Evolutionary conservation across 2,888 invertebrate species (phyloP), one percentile per base, ranked within the genome.

Genomic region (Limnephilus lunatus): DNA sequence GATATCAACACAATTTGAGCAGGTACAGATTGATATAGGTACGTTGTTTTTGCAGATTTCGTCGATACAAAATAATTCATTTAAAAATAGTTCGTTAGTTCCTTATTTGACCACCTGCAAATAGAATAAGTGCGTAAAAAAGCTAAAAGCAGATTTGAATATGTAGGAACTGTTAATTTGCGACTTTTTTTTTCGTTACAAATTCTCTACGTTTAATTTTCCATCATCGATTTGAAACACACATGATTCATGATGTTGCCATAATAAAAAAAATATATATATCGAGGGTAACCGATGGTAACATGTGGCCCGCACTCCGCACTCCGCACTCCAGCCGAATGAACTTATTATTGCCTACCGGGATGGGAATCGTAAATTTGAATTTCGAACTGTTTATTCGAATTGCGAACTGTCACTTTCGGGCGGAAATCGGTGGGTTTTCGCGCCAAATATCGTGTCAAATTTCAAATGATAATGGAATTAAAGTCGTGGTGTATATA

Each of bases 321-420:
- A 35, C 35, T 35, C 35, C 35, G n/a, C 87, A 85, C 53, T 89
- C 89, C 91, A 44, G 81, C 35, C 86, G 68, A 44, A 48, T 68
- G 68, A 68, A 68, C 68, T 68, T 19, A 68, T 68, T 68, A 68
- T 25, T 68, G 68, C 30, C 14, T 53, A 31, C 87, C 91, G 81
- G 86, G 91, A 91, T 91, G 91, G 88, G 44, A 85, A 88, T 91
- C 91, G 89, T 89, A 88, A 91, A 91, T 91, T 91, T 91, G 87
- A 91, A 91, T 91, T 91, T 87, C 30, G 86, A 86, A 86, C 86
- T 86, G 86, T 86, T 32, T 80, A 89, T 89, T 89, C 7, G 88
- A 89, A 89, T 39, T 81, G 32, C 80, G 81, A 89, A 89, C 88
- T 89, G 88, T 89, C 88, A 89, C 81, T 89, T 89, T 80, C 15